Base-by-base conservation (phyloP, 2,797 vertebrate genomes). In the Philypnodon macrostomus region DNA sequence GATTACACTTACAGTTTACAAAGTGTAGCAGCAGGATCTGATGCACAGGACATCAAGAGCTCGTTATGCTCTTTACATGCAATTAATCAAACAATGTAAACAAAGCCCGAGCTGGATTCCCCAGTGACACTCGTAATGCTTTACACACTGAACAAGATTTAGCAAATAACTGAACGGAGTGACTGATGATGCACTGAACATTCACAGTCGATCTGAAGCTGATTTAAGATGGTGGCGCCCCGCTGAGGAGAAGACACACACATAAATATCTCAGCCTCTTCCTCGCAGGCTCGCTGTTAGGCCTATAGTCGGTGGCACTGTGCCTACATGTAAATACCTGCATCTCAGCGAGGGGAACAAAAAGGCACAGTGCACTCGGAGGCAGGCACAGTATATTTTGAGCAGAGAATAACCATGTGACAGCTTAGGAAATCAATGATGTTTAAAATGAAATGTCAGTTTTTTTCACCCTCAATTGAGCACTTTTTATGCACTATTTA, bases 31-130 rank as follows among this genome's bases (percentile, higher is more conserved):
- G 66, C 64, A 45, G 62, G 71, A 80, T 80, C 45, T 60, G 67
- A 73, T 77, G 78, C 63, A 64, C 47, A 63, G 68, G 67, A 79
- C 73, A 84, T 80, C 53, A 64, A 77, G 68, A 70, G 65, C 67
- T 84, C 75, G 73, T 77, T 75, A 73, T 37, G 63, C 61, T 74
- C 75, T 76, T 73, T 81, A 75, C 73, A 76, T 75, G 54, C 67
- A 78, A 80, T 80, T 78, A 70, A 85, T 85, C 67, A 77, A 73
- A 79, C 58, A 63, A 77, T 72, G 70, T 79, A 80, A 82, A 79
- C 79, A 79, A 77, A 63, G 64, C 62, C 61, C 9, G 21, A 56
- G 66, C 46, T 21, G 0, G 9, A 53, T 47, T 53, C 66, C 63
- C 75, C 31, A 15, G 48, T 51, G 75, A 69, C 44, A 55, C 53